These are phyloP conservation scores for Athalia rosae DNA, from an alignment of 2,888 invertebrate genomes.

Conservation along the genomic window DNA sequence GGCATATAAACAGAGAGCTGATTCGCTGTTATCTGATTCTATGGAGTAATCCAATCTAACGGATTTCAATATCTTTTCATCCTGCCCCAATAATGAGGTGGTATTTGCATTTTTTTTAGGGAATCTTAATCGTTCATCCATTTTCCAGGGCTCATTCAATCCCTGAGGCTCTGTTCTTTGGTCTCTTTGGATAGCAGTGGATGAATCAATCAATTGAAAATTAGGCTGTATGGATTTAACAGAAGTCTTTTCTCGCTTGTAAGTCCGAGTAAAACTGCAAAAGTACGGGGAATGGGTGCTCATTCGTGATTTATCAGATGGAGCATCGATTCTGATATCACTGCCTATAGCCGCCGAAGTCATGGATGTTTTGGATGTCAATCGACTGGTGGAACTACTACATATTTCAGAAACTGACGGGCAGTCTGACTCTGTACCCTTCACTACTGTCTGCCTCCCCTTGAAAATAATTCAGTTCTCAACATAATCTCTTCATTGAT, in stretches of 20 bases:
- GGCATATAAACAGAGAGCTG: slow-evolving; percentile 52
- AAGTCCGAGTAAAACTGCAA: slow-evolving; percentile 40
- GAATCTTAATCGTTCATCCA: not conserved
- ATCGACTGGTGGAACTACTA: not conserved
- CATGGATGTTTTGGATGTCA: slow-evolving; percentile 12
- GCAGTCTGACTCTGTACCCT: slow-evolving; percentile 15
- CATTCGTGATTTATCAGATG: slow-evolving; percentile 24
- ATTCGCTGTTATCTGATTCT: slow-evolving; percentile 47
- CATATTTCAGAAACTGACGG: slow-evolving; percentile 25
- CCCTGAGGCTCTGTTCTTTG: not conserved
- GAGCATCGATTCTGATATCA: not conserved
- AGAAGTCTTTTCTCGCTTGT: slow-evolving; percentile 13
- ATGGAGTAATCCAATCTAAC: slow-evolving; percentile 32
- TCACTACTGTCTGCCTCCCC: slow-evolving; percentile 3
- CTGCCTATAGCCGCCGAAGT: not conserved
- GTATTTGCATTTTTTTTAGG: not conserved
- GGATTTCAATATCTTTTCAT: slow-evolving; percentile 9
- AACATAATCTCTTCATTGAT: not conserved
- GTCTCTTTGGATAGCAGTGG: not conserved
- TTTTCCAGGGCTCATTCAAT: not conserved
- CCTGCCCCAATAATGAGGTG: not conserved
- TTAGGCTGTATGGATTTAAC: slow-evolving; percentile 28
- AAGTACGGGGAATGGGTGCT: slow-evolving; percentile 39
- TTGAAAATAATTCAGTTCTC: slow-evolving; percentile 20
- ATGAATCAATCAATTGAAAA: slow-evolving; percentile 27